Evolutionary conservation across 1,140 invertebrate species (phyloP), one percentile per base, ranked within the genome.

Genomic region (Drosophila bocki): DNA sequence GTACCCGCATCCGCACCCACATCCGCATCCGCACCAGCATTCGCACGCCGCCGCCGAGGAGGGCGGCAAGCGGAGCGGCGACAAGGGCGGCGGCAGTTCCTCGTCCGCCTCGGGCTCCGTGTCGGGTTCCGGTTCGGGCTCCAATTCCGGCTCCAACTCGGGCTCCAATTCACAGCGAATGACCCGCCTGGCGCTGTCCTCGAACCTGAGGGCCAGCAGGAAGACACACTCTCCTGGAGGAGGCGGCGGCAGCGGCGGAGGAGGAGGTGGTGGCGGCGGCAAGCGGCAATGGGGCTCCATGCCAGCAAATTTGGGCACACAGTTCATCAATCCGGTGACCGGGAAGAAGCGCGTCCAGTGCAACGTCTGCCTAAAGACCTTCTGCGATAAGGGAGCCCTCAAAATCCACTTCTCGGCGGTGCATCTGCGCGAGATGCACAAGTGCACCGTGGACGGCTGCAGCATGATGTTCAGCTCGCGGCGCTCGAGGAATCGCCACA

Each of bases 371-470:
- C 94, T 99, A 57, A 99, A 99, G 93, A 99, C 99, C 33, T 99
- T 99, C 94, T 99, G 99, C 94, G 99, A 99, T 94, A 99, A 99
- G 94, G 98, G 98, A 58, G 99, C 99, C 1, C 94, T 99, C 1
- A 99, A 99, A 94, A 99, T 99, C 26, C 99, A 99, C 92, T 99
- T 99, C 92, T 99, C 98, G 50, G 99, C 99, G 0, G 99, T 99
- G 7, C 99, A 99, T 93, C 93, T 99, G 62, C 95, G 98, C 19
- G 99, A 99, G 94, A 99, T 99, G 99, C 99, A 99, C 93, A 98
- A 98, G 93, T 99, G 99, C 92, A 99, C 98, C 0, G 98, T 99
- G 0, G 97, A 98, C 86, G 99, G 99, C 1, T 99, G 99, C 93
- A 99, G 97, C 92, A 99, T 99, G 98, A 99, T 99, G 97, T 99